These are phyloP conservation scores for Thymelicus sylvestris DNA, from an alignment of 2,888 invertebrate genomes.

Conservation along the genomic window DNA sequence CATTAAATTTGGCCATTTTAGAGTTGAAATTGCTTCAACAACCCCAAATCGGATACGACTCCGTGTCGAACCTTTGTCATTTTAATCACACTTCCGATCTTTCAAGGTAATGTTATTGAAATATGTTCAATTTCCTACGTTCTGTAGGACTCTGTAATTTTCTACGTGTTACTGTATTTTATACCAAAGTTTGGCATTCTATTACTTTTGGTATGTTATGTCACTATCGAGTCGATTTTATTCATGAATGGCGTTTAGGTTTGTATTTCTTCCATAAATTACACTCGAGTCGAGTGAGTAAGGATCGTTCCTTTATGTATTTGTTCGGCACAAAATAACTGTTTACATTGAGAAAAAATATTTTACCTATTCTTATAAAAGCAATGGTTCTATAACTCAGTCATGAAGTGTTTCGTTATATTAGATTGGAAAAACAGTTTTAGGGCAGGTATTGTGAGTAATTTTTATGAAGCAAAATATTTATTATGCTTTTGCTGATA, in stretches of 20 bases:
- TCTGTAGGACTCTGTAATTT: constrained; percentile 69
- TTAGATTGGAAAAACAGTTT: too few species aligned
- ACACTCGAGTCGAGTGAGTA: background rate
- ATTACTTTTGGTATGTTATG: constrained; percentile 15
- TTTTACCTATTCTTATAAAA: too few species aligned
- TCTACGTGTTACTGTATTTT: constrained; percentile 53
- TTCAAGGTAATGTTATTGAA: constrained; percentile 83
- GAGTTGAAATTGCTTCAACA: constrained; percentile 62
- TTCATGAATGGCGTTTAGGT: constrained; percentile 34
- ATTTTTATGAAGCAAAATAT: too few species aligned
- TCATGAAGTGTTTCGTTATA: too few species aligned
- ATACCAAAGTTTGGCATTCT: constrained; percentile 33
- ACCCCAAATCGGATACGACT: constrained; percentile 55
- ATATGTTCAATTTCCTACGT: constrained; percentile 82
- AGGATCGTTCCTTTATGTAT: constrained; percentile 1
- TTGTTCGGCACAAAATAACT: background rate
- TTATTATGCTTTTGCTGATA: too few species aligned
- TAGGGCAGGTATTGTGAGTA: too few species aligned
- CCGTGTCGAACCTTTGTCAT: constrained; percentile 84
- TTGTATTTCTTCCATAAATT: constrained; percentile 6
- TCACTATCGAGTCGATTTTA: constrained; percentile 12
- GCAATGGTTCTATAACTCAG: too few species aligned
- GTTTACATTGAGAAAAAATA: background rate
- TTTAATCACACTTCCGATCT: constrained; percentile 82
- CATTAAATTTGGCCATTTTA: constrained; percentile 55